Base-by-base conservation (phyloP, 2,888 invertebrate genomes). In the Agonopterix heracliana region DNA sequence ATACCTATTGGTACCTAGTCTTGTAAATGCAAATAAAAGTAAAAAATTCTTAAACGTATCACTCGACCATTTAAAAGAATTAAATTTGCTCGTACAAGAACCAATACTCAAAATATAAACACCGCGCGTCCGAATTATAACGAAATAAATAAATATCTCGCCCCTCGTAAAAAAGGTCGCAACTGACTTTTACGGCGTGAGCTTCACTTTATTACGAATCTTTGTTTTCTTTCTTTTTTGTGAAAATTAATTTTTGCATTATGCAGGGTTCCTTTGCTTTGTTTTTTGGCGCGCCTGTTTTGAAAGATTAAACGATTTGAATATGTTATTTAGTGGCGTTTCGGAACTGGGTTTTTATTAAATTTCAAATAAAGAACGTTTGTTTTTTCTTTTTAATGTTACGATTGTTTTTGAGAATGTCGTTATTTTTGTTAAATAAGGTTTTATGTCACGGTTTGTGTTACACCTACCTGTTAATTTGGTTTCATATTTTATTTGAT, bases 191-290 rank as follows among this genome's bases (percentile, higher is more conserved):
- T 64, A 73, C 72, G 58, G 71, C 71, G 63, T 62, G 63, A 65
- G 62, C 62, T 64, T 26, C 63, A 49, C 59, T 64, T 68, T 69
- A 63, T 66, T 64, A 59, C 47, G 14, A 9, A 45, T 53, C 49
- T 52, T 53, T 53, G 50, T 47, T 54, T 50, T 48, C 57, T 60
- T 58, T 60, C 57, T 59, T 55, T 56, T 56, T 45, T 47, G 60
- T 56, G 60, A 63, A 77, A 77, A 78, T 78, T 78, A 78, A 74
- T 79, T 73, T 78, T 72, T 66, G 68, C 61, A 64, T 68, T 66
- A 68, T 62, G 63, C 63, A 51, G 55, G 40, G 53, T 47, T 9
- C 60, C 54, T 60, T 64, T 59, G 66, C 59, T 61, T 66, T 63
- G 68, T 68, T 66, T 64, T 56, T 54, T 51, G 45, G 52, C 52